Evolutionary conservation across 2,888 invertebrate genomes (phyloP), one percentile per base, ranked within the genome.

Genomic region (Philopedon plagiatum): DNA sequence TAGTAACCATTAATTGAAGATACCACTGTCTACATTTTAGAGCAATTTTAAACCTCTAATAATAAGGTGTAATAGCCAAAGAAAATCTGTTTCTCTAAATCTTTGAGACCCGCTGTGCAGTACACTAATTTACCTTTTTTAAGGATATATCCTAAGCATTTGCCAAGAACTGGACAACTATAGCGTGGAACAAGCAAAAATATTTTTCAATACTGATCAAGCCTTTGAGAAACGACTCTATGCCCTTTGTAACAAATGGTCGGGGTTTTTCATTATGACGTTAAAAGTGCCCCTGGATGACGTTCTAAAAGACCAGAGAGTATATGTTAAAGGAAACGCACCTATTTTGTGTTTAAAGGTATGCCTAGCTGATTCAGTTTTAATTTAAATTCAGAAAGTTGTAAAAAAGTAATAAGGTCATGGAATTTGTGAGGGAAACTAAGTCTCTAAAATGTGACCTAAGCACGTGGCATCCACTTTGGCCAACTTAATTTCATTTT

Each of bases 161-260:
- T 77, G 77, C 75, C 77, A 80, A 71, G 58, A 75, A 32, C 58
- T 81, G 18, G 75, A 78, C 23, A 54, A 46, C 4, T 49, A 61
- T 7, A 70, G 63, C 21, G 26, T 51, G 2, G 18, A 76, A 11
- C 64, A 73, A 4, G 78, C 78, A 2, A 81, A 78, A 70, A 68
- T 81, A 8, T 83, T 81, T 64, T 83, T 80, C 54, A 83, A 83
- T 66, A 82, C 81, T 2, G 81, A 83, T 57, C 77, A 74, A 57
- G 76, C 80, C 26, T 84, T 80, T 71, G 82, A 82, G 58, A 76
- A 79, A 8, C 73, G 83, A 68, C 57, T 84, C 0, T 85, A 84
- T 71, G 18, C 56, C 1, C 66, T 78, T 18, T 83, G 83, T 63
- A 41, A 74, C 7, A 58, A 73, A 9, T 65, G 74, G 46, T 77